phyloP scores from a whole-genome alignment of 1,140 invertebrate genomes.

The Calliopsis andreniformis region DNA sequence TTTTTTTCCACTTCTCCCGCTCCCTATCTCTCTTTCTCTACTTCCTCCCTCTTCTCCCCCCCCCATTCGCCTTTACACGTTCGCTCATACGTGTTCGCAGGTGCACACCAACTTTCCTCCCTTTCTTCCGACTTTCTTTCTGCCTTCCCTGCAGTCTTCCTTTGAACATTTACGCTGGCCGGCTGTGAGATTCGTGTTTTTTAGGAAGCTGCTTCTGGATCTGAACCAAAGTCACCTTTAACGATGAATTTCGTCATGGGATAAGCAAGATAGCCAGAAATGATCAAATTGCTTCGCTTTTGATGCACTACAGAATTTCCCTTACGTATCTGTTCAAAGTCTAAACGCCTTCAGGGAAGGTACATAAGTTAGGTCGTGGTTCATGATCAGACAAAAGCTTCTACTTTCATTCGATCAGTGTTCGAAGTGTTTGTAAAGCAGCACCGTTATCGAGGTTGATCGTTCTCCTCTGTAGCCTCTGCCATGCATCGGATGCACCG shows the following conservation, averaged over 20 bases:
- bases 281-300: too few relatives aligned
- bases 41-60: constrained; percentile 26
- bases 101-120: constrained; percentile 34
- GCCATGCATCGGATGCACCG: constrained; percentile 35
- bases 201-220: constrained; percentile 1
- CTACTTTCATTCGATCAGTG: constrained; percentile 1
- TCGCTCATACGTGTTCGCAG: constrained; percentile 48
- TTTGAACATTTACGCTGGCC: constrained; percentile 32
- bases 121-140: constrained; percentile 28
- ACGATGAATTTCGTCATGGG: constrained; percentile 25
- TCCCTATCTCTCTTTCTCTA: constrained; percentile 37
- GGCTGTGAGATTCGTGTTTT: constrained; percentile 42
- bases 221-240: constrained; percentile 6
- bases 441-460: constrained; percentile 32
- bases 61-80: constrained; percentile 56
- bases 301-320: too few relatives aligned
- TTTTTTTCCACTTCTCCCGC: constrained; percentile 51
- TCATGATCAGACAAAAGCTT: neutral
- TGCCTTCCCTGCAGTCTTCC: neutral
- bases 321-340: too few relatives aligned
- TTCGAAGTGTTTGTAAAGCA: neutral
- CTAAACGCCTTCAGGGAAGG: too few relatives aligned
- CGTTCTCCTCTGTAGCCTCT: constrained; percentile 9
- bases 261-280: too few relatives aligned
- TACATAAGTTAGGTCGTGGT: too few relatives aligned